A percentile compares a stretch with the other conserved stretches of the same genome.
Evolutionary conservation across 2,888 invertebrate species (phyloP).

Genomic region (Acrocyrtus sp.): DNA sequence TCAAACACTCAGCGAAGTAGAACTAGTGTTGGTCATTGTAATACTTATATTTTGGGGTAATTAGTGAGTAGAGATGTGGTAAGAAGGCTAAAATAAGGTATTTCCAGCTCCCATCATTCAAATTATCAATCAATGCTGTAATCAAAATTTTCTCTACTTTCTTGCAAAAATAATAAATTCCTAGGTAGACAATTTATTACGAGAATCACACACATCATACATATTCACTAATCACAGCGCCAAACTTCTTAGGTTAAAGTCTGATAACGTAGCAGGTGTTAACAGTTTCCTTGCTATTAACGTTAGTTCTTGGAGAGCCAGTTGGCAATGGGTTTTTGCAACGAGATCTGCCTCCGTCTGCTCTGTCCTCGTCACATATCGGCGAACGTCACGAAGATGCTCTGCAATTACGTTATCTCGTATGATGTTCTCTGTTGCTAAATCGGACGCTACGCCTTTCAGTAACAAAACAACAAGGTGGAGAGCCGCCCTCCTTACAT

Average conservation of each 20-base stretch:
- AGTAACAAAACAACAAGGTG: slow-evolving; percentile 80
- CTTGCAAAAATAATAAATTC: neutral
- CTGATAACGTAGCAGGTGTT: slow-evolving; percentile 21
- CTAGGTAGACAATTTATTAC: neutral
- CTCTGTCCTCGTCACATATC: slow-evolving; percentile 73
- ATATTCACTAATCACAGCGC: neutral
- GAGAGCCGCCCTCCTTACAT: slow-evolving; percentile 82
- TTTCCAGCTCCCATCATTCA: neutral
- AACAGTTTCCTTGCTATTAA: slow-evolving; percentile 69
- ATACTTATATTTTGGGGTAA: neutral
- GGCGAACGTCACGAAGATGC: slow-evolving; percentile 55
- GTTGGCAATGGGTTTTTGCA: slow-evolving; percentile 78
- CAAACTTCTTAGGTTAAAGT: slow-evolving; percentile 13
- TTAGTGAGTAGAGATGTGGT: neutral
- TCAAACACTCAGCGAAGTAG: neutral
- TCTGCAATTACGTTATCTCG: slow-evolving; percentile 29
- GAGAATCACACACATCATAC: too few species aligned
- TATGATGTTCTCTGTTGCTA: slow-evolving; percentile 29
- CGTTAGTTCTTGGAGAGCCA: slow-evolving; percentile 82
- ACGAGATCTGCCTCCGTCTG: slow-evolving; percentile 75
- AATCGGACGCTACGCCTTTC: slow-evolving; percentile 78
- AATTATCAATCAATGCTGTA: neutral
- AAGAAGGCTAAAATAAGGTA: neutral
- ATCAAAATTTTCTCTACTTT: too few species aligned
- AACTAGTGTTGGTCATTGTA: neutral